Base-by-base conservation (phyloP, 2,113 vertebrate species). In the Nannospalax galili region DNA sequence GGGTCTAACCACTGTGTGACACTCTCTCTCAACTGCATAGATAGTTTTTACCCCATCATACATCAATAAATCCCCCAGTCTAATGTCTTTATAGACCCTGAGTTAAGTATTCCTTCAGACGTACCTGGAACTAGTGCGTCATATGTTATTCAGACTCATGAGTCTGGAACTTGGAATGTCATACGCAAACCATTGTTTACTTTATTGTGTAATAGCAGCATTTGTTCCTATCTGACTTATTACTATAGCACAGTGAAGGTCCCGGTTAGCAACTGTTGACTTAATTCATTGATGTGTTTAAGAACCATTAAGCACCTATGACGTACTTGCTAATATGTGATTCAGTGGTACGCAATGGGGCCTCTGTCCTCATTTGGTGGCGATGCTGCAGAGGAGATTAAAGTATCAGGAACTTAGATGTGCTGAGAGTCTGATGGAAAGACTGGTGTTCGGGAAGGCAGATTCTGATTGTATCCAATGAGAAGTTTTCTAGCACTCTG, bases 321-420 rank as follows among this genome's bases (percentile, higher is more conserved):
- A 30, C 56, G 32, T 84, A 67, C 19, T 42, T 84, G 60, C 12
- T 7, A 48, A 84, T 12, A 35, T 52, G 37, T 42, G 56, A 35
- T 52, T 81, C 65, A 14, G 5, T n/a, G 48, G 48, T 58, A 5
- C 52, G 19, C 45, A 70, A 17, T 40, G 60, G 52, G 56, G 42
- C 28, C 22, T 64, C 56, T 72, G 30, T 84, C 72, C 30, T 88
- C 56, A 72, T 16, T 60, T 92, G 95, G 94, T 96, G 94, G 93
- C 37, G 95, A 87, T 96, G 45, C 95, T 94, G 95, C 70, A 94
- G 92, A 96, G 84, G 28, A 72, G 84, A 92, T 37, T 94, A 77
- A 90, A 92, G 56, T 77, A 92, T 37, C 19, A 22, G 5, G 42
- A 77, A 28, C 56, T 77, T 48, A 14, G 14, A n/a, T 35, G 5